phyloP scores from a whole-genome alignment of 2,113 vertebrate species.

The Bombycilla garrulus region DNA sequence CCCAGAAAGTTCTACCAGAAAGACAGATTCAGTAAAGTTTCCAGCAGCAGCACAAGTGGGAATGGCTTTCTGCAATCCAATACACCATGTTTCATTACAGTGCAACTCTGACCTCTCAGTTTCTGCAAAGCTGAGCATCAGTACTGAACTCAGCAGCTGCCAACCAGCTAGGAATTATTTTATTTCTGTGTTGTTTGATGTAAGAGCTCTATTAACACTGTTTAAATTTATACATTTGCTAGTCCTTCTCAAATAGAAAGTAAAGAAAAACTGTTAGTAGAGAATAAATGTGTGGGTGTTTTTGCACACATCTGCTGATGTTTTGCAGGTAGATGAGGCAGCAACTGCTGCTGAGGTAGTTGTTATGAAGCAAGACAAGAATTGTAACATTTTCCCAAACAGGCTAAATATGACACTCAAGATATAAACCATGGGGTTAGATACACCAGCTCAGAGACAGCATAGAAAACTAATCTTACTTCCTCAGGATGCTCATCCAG shows the following conservation, averaged over 20 bases:
- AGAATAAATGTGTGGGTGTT: background rate
- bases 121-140: background rate
- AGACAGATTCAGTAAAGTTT: background rate
- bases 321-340: background rate
- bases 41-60: background rate
- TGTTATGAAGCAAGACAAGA: background rate
- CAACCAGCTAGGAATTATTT: background rate
- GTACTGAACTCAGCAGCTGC: background rate
- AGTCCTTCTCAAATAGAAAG: background rate
- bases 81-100: fast-evolving
- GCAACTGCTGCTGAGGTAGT: background rate
- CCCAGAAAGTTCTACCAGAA: background rate
- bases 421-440: background rate
- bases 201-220: background rate
- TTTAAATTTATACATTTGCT: background rate
- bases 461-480: constrained; percentile 64
- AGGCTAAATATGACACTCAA: background rate
- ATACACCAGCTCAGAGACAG: background rate
- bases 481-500: constrained; percentile 80
- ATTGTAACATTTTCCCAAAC: background rate
- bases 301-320: background rate
- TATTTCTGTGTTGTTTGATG: background rate
- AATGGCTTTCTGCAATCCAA: background rate
- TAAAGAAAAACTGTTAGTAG: background rate
- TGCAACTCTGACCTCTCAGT: background rate